phyloP scores from a whole-genome alignment of 1,140 invertebrate species.

The Leucophenga varia region DNA sequence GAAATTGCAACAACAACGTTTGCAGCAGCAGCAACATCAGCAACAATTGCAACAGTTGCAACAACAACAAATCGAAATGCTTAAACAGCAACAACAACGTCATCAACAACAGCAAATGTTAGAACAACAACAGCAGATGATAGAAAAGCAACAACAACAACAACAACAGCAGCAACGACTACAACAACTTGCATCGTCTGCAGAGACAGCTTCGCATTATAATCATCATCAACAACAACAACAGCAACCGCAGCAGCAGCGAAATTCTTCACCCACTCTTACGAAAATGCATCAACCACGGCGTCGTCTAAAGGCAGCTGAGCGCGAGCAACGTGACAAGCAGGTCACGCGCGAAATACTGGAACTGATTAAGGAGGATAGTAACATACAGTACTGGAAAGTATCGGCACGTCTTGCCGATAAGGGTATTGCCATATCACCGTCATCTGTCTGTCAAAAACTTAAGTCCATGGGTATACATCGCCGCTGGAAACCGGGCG shows the following conservation, averaged over 20 bases:
- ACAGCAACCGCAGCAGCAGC: constrained; percentile 7
- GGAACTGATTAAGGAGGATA: constrained; percentile 51
- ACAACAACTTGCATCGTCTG: not conserved
- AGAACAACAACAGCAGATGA: constrained; percentile 21
- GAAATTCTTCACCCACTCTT: not conserved
- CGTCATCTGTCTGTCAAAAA: constrained; percentile 53
- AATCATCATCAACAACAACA: constrained; percentile 1
- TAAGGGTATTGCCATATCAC: constrained; percentile 51
- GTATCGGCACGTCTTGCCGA: constrained; percentile 50
- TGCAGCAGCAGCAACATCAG: constrained; percentile 23
- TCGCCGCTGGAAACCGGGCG: constrained; percentile 51
- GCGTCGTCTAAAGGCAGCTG: constrained; percentile 46
- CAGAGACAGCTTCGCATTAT: no score
- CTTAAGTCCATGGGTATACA: constrained; percentile 54
- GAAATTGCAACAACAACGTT: constrained; percentile 19
- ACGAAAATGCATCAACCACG: constrained; percentile 37
- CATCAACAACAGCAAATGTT: constrained; percentile 31
- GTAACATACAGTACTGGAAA: constrained; percentile 55
- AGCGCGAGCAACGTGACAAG: constrained; percentile 46
- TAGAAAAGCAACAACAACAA: constrained; percentile 21
- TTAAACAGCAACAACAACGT: constrained; percentile 21
- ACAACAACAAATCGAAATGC: constrained; percentile 13
- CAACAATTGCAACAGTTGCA: constrained; percentile 21
- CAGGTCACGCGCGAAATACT: constrained; percentile 54
- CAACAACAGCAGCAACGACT: constrained; percentile 33